A percentile compares a stretch with the other conserved stretches of the same genome.
Conservation (phyloP, 2,113 vertebrate species). For the Perca schrenkii region DNA sequence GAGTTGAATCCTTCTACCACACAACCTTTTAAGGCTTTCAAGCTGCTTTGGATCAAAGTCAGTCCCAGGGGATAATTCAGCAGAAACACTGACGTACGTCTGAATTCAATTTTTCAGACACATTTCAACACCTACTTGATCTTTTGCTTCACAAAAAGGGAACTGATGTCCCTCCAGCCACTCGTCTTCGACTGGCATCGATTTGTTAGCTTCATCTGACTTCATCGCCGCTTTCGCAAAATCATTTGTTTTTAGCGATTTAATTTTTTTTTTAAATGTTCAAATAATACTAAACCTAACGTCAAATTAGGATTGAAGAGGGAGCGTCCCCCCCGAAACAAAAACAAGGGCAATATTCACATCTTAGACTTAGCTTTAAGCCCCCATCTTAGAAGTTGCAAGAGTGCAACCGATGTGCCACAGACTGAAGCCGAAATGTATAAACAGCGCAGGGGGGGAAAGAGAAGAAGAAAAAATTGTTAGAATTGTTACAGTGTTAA, state of each 20-base stretch:
- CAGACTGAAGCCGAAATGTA: conserved; percentile 44
- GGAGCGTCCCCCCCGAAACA: not conserved
- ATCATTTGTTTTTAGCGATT: conserved; percentile 15
- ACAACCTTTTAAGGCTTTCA: conserved; percentile 75
- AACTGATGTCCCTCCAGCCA: conserved; percentile 29
- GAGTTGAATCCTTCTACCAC: conserved; percentile 65
- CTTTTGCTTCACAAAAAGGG: conserved; percentile 45
- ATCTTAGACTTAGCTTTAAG: conserved; percentile 21
- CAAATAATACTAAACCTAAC: conserved; percentile 20
- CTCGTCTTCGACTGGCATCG: conserved; percentile 27
- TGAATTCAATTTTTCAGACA: conserved; percentile 53
- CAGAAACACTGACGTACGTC: conserved; percentile 57
- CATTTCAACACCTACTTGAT: conserved; percentile 60
- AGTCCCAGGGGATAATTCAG: conserved; percentile 70
- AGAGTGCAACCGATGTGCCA: conserved; percentile 44
- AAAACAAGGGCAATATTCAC: conserved; percentile 15
- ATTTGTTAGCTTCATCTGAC: conserved; percentile 50
- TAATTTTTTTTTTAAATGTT: conserved; percentile 50
- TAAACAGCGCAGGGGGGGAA: conserved; percentile 13
- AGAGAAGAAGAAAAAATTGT: not conserved
- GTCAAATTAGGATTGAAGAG: conserved; percentile 36
- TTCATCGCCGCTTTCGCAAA: conserved; percentile 45
- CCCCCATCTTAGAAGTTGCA: conserved; percentile 26
- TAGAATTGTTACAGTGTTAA: conserved; percentile 50
- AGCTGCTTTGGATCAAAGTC: conserved; percentile 79